A percentile compares a stretch with the other conserved stretches of the same genome.
Evolutionary conservation across 2,113 vertebrate genomes (phyloP).

Genomic region (Genyomyrus donnyi): DNA sequence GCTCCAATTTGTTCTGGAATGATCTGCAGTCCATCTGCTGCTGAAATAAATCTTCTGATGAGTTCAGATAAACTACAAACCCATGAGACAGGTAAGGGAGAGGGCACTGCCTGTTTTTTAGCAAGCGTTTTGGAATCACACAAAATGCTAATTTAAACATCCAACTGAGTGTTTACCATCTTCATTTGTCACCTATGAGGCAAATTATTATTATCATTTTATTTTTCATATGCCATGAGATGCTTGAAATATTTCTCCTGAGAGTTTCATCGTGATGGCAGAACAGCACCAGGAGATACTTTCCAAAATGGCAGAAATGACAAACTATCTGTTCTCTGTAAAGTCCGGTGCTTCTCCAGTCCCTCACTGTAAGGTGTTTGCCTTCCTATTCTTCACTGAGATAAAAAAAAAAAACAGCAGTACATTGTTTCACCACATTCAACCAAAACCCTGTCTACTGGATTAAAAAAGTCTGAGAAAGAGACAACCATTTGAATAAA

Average conservation of each 20-base stretch:
- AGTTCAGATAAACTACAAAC: constrained; percentile 28
- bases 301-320: constrained; percentile 17
- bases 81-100: constrained; percentile 21
- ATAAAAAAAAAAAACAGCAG: not conserved
- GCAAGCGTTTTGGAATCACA: constrained; percentile 14
- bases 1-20: constrained; percentile 41
- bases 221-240: not conserved
- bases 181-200: constrained; percentile 3
- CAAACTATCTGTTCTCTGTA: not conserved
- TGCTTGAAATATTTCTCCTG: constrained; percentile 8
- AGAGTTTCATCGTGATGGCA: constrained; percentile 16
- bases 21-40: constrained; percentile 33
- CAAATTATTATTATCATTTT: not conserved
- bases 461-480: not conserved
- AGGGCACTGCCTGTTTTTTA: constrained; percentile 12
- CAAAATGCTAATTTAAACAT: constrained; percentile 8
- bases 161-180: constrained; percentile 3
- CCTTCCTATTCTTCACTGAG: not conserved
- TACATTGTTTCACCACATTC: not conserved
- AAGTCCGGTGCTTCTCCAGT: not conserved
- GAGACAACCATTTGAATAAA: not conserved
- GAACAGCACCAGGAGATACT: not conserved
- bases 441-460: not conserved
- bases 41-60: constrained; percentile 27
- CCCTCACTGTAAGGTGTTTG: not conserved